A percentile compares a stretch with the other conserved stretches of the same genome.
These are phyloP conservation scores for Spodoptera exigua DNA, from an alignment of 2,888 invertebrate species.

Conservation along the genomic window DNA sequence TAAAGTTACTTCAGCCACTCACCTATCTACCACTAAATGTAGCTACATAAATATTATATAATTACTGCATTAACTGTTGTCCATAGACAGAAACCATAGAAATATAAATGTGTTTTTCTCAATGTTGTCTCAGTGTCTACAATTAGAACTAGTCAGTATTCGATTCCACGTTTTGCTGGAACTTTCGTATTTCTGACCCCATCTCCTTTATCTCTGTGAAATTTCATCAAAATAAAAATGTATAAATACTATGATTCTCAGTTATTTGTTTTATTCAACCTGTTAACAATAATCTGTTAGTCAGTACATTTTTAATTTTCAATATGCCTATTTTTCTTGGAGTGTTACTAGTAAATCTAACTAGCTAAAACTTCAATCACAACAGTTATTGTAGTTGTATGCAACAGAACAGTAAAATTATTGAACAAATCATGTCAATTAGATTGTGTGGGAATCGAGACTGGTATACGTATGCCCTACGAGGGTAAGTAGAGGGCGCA, in stretches of 20 bases:
- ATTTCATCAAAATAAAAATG: conserved; percentile 71
- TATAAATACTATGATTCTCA: conserved; percentile 72
- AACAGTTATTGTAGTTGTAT: too few relatives aligned
- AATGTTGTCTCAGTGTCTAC: conserved; percentile 37
- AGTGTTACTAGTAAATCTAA: too few relatives aligned
- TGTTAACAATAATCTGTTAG: background rate
- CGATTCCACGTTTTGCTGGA: conserved; percentile 37
- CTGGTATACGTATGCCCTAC: too few relatives aligned
- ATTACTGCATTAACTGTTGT: conserved; percentile 29
- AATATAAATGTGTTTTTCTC: conserved; percentile 34
- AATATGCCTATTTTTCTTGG: too few relatives aligned
- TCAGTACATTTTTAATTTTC: too few relatives aligned
- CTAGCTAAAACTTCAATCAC: too few relatives aligned
- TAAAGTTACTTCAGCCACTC: conserved; percentile 30
- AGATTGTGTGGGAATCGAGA: too few relatives aligned
- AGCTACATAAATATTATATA: conserved; percentile 27
- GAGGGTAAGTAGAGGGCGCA: too few relatives aligned
- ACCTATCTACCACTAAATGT: conserved; percentile 23
- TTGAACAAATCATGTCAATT: too few relatives aligned
- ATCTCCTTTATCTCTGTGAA: conserved; percentile 68
- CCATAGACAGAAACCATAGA: conserved; percentile 42
- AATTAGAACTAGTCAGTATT: conserved; percentile 41
- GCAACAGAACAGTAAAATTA: too few relatives aligned
- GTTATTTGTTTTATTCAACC: conserved; percentile 58
- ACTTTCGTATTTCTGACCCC: conserved; percentile 51